Evolutionary conservation across 2,113 vertebrate species (phyloP), one percentile per base, ranked within the genome.

Genomic region (Calypte anna): DNA sequence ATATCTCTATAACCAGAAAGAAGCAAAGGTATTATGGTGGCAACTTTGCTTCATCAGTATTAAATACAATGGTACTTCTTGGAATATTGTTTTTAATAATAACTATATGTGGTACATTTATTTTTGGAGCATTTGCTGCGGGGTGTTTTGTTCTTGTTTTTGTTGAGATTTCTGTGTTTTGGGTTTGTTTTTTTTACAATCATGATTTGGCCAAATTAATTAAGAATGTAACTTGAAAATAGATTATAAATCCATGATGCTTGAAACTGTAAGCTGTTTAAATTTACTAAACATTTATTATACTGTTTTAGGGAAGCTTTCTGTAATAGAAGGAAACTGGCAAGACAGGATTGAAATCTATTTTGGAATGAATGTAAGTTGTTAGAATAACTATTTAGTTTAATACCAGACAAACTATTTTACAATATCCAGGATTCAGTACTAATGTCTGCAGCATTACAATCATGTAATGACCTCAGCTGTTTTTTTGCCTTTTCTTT

Each of bases 41-140:
- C 86, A 61, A 79, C 93, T 96, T 97, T 94, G 92, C 97, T 98
- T 97, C 96, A 62, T 97, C 98, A 98, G 98, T 98, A 97, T 98
- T 98, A 98, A 95, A 96, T 88, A 91, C 82, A 80, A 33, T 93
- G 97, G 96, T 98, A 98, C 97, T 84, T 48, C 43, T 73, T 77
- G 85, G 67, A 93, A 82, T 94, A 82, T 61, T 97, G 69, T 91
- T 94, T 77, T 96, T 90, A 94, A 91, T 81, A 96, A 70, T 92
- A 85, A 91, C 75, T 96, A 40, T 92, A 83, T 82, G 84, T 96
- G 97, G 96, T 98, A 97, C 88, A 93, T 97, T 93, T 95, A 73
- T 90, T 96, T 94, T 94, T 96, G 82, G 89, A 96, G 67, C 95
- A 94, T 96, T 98, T 97, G 91, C 88, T 90, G 12, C 73, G 70